Conservation (phyloP, 2,888 invertebrate species). For the Sclerodermus sp. region DNA sequence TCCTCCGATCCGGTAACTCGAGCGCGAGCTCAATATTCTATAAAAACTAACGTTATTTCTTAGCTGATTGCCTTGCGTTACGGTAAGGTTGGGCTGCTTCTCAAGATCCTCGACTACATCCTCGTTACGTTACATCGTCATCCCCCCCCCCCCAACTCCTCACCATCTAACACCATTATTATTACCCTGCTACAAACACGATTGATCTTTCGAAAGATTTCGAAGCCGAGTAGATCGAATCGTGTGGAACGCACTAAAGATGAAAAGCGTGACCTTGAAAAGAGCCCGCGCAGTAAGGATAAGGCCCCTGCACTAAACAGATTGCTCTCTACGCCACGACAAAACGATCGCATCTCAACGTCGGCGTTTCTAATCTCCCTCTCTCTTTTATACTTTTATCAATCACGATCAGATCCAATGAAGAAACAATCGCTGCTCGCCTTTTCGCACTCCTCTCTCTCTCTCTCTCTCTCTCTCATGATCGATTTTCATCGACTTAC, state of each 20-base stretch:
- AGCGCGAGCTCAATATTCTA: slow-evolving; percentile 53
- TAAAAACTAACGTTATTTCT: slow-evolving; percentile 58
- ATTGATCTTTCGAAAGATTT: too few species aligned
- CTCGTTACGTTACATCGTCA: background rate
- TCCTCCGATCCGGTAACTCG: slow-evolving; percentile 30
- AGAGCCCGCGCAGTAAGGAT: slow-evolving; percentile 53
- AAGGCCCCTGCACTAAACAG: slow-evolving; percentile 54
- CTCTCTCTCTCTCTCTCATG: background rate
- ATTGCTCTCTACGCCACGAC: background rate
- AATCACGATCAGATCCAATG: too few species aligned
- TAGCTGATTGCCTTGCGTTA: slow-evolving; percentile 59
- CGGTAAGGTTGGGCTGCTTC: slow-evolving; percentile 45
- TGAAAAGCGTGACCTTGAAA: too few species aligned
- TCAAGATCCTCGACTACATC: slow-evolving; percentile 20
- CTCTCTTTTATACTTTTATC: slow-evolving; percentile 15
- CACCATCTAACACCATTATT: too few species aligned
- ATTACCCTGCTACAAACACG: too few species aligned
- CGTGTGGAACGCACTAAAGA: too few species aligned
- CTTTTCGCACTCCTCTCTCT: background rate
- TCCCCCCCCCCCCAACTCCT: background rate
- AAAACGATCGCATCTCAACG: slow-evolving; percentile 21
- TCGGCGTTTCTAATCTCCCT: slow-evolving; percentile 27
- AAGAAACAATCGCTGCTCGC: too few species aligned
- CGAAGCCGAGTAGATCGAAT: too few species aligned
- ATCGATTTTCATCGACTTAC: background rate